Conservation (phyloP, 92 coral and sea anemone species). For the Isaurus tuberculatus region DNA sequence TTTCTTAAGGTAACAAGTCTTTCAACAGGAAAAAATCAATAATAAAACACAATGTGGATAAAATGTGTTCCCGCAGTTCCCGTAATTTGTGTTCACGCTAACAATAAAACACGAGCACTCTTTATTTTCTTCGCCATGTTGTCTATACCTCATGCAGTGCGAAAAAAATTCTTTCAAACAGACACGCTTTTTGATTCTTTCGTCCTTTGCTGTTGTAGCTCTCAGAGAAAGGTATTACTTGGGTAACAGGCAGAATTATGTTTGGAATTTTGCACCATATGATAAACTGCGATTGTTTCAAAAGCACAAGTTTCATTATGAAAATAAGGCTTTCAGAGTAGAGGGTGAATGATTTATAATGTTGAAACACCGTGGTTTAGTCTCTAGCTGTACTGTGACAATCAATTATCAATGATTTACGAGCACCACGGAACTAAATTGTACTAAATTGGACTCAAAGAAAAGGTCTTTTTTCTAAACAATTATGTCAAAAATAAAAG, state of each 20-base stretch:
- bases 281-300: slow-evolving; percentile 6
- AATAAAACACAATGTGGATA: not conserved
- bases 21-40: slow-evolving; percentile 10
- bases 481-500: not conserved
- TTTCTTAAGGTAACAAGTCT: slow-evolving; percentile 22
- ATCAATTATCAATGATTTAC: slow-evolving; percentile 26
- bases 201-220: not conserved
- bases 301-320: slow-evolving; percentile 22
- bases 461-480: not conserved
- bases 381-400: not conserved
- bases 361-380: not conserved
- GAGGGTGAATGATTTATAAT: not conserved
- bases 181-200: slow-evolving; percentile 25
- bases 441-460: not conserved
- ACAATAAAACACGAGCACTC: slow-evolving; percentile 17
- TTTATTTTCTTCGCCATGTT: not conserved
- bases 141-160: slow-evolving; percentile 22
- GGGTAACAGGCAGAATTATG: slow-evolving; percentile 27
- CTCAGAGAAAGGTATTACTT: not conserved
- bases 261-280: slow-evolving; percentile 45
- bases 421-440: not conserved
- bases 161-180: not conserved
- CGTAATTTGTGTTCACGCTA: slow-evolving; percentile 8
- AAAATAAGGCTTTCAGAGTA: not conserved
- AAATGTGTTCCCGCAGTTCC: not conserved